Conservation (phyloP, 2,888 invertebrate genomes). For the Girardia tigrina region DNA sequence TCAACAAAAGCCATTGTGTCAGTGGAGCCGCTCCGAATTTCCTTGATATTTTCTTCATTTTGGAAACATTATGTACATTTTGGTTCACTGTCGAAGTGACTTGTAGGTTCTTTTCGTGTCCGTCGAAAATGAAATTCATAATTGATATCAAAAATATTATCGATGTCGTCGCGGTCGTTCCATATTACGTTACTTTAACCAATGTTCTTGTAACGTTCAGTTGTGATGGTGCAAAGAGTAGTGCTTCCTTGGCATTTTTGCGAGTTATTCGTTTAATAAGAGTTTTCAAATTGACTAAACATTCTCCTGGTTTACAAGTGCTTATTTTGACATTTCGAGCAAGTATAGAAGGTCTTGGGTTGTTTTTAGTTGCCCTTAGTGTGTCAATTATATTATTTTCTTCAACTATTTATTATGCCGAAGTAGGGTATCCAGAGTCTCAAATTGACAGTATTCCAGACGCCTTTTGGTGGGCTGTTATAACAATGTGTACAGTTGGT, state of each 20-base stretch:
- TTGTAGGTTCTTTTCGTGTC: conserved; percentile 51
- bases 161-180: conserved; percentile 52
- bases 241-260: conserved; percentile 52
- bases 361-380: conserved; percentile 52
- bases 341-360: conserved; percentile 51
- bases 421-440: conserved; percentile 46
- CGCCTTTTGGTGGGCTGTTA: conserved; percentile 51
- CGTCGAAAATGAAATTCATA: conserved; percentile 50
- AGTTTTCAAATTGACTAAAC: conserved; percentile 53
- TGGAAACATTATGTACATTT: conserved; percentile 52
- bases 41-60: conserved; percentile 50
- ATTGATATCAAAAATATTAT: conserved; percentile 53
- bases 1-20: conserved; percentile 42
- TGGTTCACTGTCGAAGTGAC: conserved; percentile 53
- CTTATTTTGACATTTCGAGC: conserved; percentile 53
- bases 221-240: conserved; percentile 48
- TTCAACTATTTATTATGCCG: conserved; percentile 53
- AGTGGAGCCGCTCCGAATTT: conserved; percentile 43
- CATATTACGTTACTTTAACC: conserved; percentile 52
- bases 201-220: conserved; percentile 44
- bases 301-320: conserved; percentile 53
- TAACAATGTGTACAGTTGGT: conserved; percentile 50
- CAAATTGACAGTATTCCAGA: conserved; percentile 50
- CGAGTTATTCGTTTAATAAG: conserved; percentile 51
- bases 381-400: conserved; percentile 52